A percentile compares a stretch with the other conserved stretches of the same genome.
phyloP scores from a whole-genome alignment of 2,113 vertebrate genomes.

The Tragelaphus imberbis region DNA sequence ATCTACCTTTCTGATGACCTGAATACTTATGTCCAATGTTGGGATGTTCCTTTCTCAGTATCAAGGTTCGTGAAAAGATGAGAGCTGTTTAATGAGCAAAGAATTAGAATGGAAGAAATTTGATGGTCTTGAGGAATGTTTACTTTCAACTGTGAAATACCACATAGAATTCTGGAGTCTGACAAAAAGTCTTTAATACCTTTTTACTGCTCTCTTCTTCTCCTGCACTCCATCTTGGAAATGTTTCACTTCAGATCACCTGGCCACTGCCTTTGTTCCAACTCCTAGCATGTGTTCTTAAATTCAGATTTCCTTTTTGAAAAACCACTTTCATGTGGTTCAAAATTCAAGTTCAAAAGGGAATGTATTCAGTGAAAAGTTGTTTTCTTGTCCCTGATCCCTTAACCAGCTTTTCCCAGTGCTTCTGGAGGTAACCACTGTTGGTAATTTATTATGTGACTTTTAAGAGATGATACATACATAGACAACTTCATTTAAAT shows the following conservation, averaged over 20 bases:
- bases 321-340: conserved; percentile 20
- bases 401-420: not conserved
- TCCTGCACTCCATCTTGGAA: not conserved
- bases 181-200: not conserved
- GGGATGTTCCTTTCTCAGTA: not conserved
- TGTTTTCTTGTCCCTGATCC: not conserved
- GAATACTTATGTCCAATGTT: not conserved
- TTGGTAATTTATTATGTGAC: not conserved
- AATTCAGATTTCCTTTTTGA: conserved; percentile 2
- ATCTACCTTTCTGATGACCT: conserved; percentile 3
- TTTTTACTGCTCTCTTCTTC: not conserved
- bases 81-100: not conserved
- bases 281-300: not conserved
- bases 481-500: not conserved
- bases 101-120: not conserved
- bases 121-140: not conserved
- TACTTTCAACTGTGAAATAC: not conserved
- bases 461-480: not conserved
- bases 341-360: not conserved
- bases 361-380: not conserved
- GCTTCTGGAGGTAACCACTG: not conserved
- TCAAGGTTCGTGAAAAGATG: not conserved
- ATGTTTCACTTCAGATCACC: not conserved
- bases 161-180: not conserved
- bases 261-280: conserved; percentile 12